Conservation (phyloP, 1,140 invertebrate genomes). For the Streblospio benedicti region DNA sequence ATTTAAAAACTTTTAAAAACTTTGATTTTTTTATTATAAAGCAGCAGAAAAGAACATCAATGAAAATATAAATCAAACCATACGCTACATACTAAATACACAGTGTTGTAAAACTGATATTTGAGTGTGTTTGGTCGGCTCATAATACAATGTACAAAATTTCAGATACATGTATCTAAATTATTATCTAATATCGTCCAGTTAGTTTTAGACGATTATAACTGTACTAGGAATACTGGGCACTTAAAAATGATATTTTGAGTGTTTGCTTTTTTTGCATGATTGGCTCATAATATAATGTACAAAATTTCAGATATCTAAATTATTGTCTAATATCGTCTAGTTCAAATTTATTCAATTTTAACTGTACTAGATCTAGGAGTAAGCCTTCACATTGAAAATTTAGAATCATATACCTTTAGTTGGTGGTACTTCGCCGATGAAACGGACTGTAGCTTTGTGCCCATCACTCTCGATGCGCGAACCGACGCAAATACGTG, state of each 20-base stretch:
- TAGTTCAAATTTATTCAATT: neutral
- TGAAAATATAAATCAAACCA: no score
- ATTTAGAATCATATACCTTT: constrained; percentile 39
- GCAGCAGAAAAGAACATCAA: no score
- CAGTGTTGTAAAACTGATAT: no score
- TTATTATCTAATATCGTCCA: neutral
- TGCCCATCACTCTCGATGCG: constrained; percentile 53
- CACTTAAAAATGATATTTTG: no score
- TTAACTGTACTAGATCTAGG: neutral
- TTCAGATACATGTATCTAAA: neutral
- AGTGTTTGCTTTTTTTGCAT: neutral
- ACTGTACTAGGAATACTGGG: neutral
- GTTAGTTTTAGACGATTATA: neutral
- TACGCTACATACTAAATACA: no score
- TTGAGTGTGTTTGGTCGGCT: neutral
- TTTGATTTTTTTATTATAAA: no score
- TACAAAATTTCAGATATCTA: neutral
- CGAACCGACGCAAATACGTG: constrained; percentile 44
- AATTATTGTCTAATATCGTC: neutral
- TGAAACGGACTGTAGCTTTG: constrained; percentile 54
- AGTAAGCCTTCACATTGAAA: neutral
- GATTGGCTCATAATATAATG: neutral
- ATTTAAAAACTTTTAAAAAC: no score
- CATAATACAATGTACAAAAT: neutral
- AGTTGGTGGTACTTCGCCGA: constrained; percentile 54